A percentile compares a stretch with the other conserved stretches of the same genome.
phyloP scores from a whole-genome alignment of 2,113 vertebrate species.

The Serilophus lunatus region DNA sequence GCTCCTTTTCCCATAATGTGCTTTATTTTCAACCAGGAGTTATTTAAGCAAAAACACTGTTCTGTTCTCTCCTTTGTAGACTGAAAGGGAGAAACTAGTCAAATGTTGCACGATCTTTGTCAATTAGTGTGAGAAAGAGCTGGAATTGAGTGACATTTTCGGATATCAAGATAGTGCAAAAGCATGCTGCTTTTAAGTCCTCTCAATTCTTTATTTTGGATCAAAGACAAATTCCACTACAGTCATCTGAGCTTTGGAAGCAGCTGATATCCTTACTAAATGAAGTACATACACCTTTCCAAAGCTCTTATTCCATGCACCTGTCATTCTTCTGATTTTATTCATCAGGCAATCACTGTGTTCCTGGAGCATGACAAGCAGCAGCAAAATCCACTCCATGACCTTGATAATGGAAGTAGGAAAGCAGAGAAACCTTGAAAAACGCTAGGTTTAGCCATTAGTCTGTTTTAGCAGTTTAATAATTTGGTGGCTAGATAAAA shows the following conservation, averaged over 20 bases:
- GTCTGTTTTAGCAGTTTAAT: constrained; percentile 8
- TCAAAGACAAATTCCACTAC: not conserved
- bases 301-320: not conserved
- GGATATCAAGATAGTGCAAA: not conserved
- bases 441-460: not conserved
- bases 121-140: not conserved
- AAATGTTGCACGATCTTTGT: not conserved
- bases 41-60: not conserved
- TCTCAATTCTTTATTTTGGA: not conserved
- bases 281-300: not conserved
- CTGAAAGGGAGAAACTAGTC: not conserved
- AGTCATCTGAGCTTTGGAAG: not conserved
- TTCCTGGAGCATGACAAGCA: not conserved
- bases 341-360: not conserved
- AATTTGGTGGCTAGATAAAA: constrained; percentile 25
- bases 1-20: not conserved
- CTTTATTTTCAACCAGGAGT: not conserved
- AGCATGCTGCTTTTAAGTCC: not conserved
- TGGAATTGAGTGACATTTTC: not conserved
- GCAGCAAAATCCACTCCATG: not conserved
- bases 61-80: not conserved
- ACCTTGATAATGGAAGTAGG: not conserved
- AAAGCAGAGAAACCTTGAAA: not conserved
- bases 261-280: not conserved
- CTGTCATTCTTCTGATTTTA: not conserved